Base-by-base conservation (phyloP, 2,797 vertebrate genomes). In the Psittacula derbiana region DNA sequence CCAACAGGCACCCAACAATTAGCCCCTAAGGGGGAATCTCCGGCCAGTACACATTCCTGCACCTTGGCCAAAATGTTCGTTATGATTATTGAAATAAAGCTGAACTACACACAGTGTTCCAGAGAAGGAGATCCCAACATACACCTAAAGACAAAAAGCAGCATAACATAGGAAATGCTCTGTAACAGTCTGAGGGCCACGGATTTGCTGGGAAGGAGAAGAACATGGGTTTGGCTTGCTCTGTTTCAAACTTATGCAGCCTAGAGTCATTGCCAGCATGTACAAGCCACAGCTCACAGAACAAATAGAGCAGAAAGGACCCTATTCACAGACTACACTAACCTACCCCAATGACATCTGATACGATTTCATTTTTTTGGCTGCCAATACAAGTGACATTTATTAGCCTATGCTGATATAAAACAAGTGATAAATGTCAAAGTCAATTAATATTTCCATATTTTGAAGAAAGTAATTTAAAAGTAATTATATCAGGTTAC, bases 391-490 rank as follows among this genome's bases (percentile, higher is more conserved):
- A 53, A 94, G 62, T 55, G 75, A 93, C 85, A 92, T 90, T 91
- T 91, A 94, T 83, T 91, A 91, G 86, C 85, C 89, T 74, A 14
- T 38, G 71, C 78, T 87, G 90, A 93, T 91, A 84, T n/a, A 91
- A 86, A 96, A 65, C 83, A 93, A 96, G 90, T 52, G 61, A 90
- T 88, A 96, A 96, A 81, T 91, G 92, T 83, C 93, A 66, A 84
- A 92, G 49, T 11, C 86, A 86, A 96, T 92, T 87, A 92, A 89
- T 92, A 95, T n/a, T 83, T 88, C 85, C 80, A 72, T 83, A 83
- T 89, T 94, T 88, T 38, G 61, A 95, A 52, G 62, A 53, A 96
- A 95, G 73, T 33, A 90, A 94, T 95, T 92, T 86, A 69, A 86
- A 96, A 92, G 82, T 61, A 91, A 95, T 94, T 96, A 47, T 87